Conservation (phyloP, 2,888 invertebrate species). For the Pemphredon lugubris region DNA sequence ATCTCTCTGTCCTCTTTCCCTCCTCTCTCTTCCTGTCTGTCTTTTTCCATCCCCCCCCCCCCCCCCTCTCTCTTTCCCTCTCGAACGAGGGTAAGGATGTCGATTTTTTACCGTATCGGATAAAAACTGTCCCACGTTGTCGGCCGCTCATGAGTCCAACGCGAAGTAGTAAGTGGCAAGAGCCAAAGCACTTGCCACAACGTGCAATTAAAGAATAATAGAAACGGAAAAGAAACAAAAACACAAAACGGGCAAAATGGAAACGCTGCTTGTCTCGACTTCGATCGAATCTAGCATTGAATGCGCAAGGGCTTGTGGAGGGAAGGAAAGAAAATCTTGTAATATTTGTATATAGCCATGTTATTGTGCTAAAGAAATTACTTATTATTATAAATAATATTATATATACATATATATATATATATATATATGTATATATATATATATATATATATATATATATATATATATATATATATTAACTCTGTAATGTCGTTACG, state of each 20-base stretch:
- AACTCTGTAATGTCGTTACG: conserved; percentile 75
- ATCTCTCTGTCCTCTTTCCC: conserved; percentile 24
- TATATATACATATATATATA: conserved; percentile 39
- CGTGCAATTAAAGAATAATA: conserved; percentile 18
- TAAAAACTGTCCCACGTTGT: no score
- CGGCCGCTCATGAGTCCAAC: no score
- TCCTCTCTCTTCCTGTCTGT: conserved; percentile 5
- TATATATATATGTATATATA: conserved; percentile 50
- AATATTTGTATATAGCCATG: conserved; percentile 70
- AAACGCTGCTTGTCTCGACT: conserved; percentile 7
- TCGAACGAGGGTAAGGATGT: conserved; percentile 29
- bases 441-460: conserved; percentile 34
- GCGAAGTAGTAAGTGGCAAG: background rate
- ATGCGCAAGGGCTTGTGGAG: conserved; percentile 29
- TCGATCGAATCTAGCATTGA: conserved; percentile 18
- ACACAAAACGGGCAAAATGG: background rate
- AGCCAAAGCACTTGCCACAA: background rate
- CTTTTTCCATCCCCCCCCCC: conserved; percentile 26
- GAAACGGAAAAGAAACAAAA: background rate
- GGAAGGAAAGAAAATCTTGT: conserved; percentile 57
- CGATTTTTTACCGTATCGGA: conserved; percentile 14
- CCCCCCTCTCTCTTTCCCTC: conserved; percentile 25
- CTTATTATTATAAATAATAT: conserved; percentile 59
- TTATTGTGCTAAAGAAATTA: conserved; percentile 62
- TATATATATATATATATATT: conserved; percentile 55